Conservation (phyloP, 2,888 invertebrate species). For the Drosophila peninsularis region DNA sequence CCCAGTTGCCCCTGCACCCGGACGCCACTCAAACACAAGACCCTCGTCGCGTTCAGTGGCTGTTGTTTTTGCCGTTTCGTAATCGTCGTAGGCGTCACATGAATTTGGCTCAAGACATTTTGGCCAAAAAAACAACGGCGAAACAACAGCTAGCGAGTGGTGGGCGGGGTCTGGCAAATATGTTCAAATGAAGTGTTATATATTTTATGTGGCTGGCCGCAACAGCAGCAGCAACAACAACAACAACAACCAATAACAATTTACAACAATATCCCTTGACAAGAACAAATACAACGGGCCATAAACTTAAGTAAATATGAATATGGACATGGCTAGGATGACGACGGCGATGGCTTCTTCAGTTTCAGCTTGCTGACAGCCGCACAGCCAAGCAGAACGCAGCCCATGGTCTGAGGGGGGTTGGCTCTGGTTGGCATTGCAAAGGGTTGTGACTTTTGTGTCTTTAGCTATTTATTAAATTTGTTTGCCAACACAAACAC, state of each 20-base stretch:
- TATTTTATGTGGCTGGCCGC: conserved; percentile 73
- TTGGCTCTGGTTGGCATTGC: conserved; percentile 29
- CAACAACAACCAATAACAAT: conserved; percentile 39
- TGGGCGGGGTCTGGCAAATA: conserved; percentile 57
- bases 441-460: conserved; percentile 78
- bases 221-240: conserved; percentile 20
- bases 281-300: conserved; percentile 60
- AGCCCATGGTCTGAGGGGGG: not conserved
- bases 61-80: conserved; percentile 31
- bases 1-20: not conserved
- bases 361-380: conserved; percentile 24
- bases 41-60: conserved; percentile 29
- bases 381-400: conserved; percentile 13
- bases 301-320: conserved; percentile 77
- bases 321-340: conserved; percentile 51
- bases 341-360: conserved; percentile 50
- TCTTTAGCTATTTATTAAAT: conserved; percentile 78
- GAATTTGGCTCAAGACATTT: conserved; percentile 57
- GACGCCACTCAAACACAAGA: not conserved
- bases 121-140: conserved; percentile 18
- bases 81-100: conserved; percentile 62
- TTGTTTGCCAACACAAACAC: conserved; percentile 71
- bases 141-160: conserved; percentile 46
- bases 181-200: conserved; percentile 74
- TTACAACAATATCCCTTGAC: conserved; percentile 57